phyloP scores from a whole-genome alignment of 1,140 invertebrate genomes.

The Euura saliciscinereae region DNA sequence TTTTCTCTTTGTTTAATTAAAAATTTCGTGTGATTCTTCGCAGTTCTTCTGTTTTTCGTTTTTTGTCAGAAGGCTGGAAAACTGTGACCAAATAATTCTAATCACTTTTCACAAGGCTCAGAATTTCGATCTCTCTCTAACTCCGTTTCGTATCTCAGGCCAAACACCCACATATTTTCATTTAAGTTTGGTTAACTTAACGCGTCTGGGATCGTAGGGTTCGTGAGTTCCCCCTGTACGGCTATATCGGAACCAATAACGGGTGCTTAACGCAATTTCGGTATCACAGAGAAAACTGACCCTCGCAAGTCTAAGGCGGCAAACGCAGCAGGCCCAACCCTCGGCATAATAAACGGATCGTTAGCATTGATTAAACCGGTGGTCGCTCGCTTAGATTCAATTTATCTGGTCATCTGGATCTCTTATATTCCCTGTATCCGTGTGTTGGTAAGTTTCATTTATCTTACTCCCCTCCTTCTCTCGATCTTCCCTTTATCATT shows the following conservation, averaged over 20 bases:
- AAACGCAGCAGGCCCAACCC: neutral
- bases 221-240: too few species aligned
- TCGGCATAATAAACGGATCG: neutral
- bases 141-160: too few species aligned
- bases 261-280: conserved; percentile 3
- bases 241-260: neutral
- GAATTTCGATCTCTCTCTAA: too few species aligned
- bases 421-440: neutral
- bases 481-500: neutral
- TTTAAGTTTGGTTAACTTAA: conserved; percentile 4
- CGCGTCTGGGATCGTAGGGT: neutral
- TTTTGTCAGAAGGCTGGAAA: too few species aligned
- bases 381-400: conserved; percentile 6
- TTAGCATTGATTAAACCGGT: neutral
- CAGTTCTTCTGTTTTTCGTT: conserved; percentile 21
- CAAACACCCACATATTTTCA: neutral
- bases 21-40: conserved; percentile 33
- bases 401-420: conserved; percentile 7
- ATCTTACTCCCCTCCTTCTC: neutral
- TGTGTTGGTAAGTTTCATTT: neutral
- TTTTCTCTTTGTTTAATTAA: too few species aligned
- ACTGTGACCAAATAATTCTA: conserved; percentile 16
- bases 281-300: neutral
- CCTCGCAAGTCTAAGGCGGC: neutral
- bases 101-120: neutral